Percentiles rank a stretch among this genome's conserved stretches.
phyloP scores from a whole-genome alignment of 2,888 invertebrate species.

The Syrista parreyssii region DNA sequence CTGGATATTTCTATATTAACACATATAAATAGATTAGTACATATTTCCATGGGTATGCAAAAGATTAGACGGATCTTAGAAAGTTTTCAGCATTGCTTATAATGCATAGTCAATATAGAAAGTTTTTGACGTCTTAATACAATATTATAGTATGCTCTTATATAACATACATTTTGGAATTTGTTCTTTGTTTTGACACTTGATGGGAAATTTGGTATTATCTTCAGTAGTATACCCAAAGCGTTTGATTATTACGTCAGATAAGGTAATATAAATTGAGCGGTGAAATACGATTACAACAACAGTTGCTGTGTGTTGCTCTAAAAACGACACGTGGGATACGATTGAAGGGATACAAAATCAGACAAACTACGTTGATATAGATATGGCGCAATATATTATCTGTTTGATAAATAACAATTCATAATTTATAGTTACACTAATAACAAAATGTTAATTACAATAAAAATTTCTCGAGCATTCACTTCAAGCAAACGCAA shows the following conservation, averaged over 20 bases:
- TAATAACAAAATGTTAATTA: neutral
- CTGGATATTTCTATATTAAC: neutral
- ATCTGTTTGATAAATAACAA: constrained; percentile 2
- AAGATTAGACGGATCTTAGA: neutral
- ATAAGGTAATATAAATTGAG: neutral
- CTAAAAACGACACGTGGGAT: neutral
- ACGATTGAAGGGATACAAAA: neutral
- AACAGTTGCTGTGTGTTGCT: no score
- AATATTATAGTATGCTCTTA: neutral
- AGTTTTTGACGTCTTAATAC: neutral
- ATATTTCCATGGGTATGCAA: neutral
- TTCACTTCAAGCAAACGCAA: neutral
- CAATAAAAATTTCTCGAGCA: neutral
- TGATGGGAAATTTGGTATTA: neutral
- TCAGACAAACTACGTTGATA: neutral
- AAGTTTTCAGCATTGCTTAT: neutral
- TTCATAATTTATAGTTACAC: neutral
- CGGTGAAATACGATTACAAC: no score
- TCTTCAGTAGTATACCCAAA: neutral
- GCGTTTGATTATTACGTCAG: neutral
- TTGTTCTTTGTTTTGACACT: neutral
- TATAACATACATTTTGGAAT: neutral
- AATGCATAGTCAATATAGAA: neutral
- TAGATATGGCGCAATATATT: constrained; percentile 2
- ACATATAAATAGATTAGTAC: neutral